phyloP scores from a whole-genome alignment of 2,888 invertebrate genomes.

The Ophion obscuratus region DNA sequence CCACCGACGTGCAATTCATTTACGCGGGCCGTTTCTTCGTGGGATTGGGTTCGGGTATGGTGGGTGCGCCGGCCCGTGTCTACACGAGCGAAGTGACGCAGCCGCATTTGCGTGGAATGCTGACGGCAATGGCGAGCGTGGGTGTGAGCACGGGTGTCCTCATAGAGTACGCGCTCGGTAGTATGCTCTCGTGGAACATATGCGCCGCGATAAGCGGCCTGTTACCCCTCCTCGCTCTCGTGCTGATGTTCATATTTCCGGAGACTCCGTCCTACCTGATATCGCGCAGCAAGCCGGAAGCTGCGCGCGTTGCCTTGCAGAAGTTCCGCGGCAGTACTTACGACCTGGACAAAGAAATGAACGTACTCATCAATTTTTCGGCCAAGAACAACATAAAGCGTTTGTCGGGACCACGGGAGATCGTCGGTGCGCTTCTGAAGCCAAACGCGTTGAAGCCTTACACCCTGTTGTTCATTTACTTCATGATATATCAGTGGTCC shows the following conservation, averaged over 20 bases:
- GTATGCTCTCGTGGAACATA: conserved; percentile 87
- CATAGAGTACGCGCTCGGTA: conserved; percentile 87
- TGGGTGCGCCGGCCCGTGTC: conserved; percentile 89
- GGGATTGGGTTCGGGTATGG: conserved; percentile 90
- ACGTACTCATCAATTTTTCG: conserved; percentile 87
- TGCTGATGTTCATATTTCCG: conserved; percentile 88
- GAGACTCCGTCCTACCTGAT: conserved; percentile 91
- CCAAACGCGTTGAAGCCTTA: conserved; percentile 89
- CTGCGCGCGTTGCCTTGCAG: conserved; percentile 86
- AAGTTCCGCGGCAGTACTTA: conserved; percentile 87
- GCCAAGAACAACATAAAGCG: conserved; percentile 88
- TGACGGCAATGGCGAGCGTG: conserved; percentile 89
- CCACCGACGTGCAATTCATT: conserved; percentile 87
- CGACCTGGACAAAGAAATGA: conserved; percentile 87
- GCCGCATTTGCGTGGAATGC: conserved; percentile 90
- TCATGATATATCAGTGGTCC: conserved; percentile 89
- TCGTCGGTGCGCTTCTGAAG: conserved; percentile 85
- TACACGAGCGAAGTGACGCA: conserved; percentile 90
- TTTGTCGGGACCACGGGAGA: conserved; percentile 85
- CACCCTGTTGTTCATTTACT: conserved; percentile 87
- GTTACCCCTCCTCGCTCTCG: conserved; percentile 87
- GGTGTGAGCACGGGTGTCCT: conserved; percentile 90
- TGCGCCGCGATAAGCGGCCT: conserved; percentile 88
- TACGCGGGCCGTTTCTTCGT: conserved; percentile 88
- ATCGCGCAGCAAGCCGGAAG: conserved; percentile 86